Evolutionary conservation across 2,113 vertebrate genomes (phyloP).

Genomic region (Chloroceryle aenea): DNA sequence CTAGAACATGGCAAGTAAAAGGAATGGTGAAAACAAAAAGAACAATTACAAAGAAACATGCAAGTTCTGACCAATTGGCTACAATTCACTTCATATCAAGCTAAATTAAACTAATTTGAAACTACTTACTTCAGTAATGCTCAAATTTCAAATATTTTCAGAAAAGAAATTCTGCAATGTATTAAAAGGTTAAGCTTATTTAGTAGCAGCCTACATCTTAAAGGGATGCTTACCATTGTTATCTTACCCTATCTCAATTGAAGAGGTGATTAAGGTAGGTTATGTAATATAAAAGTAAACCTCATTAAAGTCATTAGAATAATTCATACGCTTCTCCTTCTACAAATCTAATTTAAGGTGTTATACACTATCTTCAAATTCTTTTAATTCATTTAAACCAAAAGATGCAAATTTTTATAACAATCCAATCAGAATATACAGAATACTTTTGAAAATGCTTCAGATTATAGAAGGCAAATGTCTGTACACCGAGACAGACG

Average conservation of each 20-base stretch:
- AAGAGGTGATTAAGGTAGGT: background rate
- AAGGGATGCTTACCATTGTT: background rate
- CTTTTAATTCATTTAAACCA: background rate
- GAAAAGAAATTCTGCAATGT: background rate
- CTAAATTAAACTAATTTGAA: background rate
- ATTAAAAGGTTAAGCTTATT: background rate
- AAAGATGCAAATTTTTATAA: background rate
- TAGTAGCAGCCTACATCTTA: background rate
- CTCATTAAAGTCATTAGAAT: background rate
- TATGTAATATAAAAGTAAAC: background rate
- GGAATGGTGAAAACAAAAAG: background rate
- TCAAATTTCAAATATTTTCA: background rate
- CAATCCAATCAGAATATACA: background rate
- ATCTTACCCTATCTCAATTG: background rate
- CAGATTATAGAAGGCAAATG: background rate
- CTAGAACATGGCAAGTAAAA: background rate
- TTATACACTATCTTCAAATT: background rate
- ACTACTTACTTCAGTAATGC: background rate
- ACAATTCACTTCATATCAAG: background rate
- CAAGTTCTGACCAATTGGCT: background rate
- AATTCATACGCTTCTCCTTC: background rate
- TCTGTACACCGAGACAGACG: background rate
- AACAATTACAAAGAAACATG: accelerated
- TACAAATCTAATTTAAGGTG: background rate
- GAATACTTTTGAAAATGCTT: slow-evolving; percentile 8